phyloP scores from a whole-genome alignment of 35 echinoderm and acorn worm genomes.

The Apostichopus californicus region DNA sequence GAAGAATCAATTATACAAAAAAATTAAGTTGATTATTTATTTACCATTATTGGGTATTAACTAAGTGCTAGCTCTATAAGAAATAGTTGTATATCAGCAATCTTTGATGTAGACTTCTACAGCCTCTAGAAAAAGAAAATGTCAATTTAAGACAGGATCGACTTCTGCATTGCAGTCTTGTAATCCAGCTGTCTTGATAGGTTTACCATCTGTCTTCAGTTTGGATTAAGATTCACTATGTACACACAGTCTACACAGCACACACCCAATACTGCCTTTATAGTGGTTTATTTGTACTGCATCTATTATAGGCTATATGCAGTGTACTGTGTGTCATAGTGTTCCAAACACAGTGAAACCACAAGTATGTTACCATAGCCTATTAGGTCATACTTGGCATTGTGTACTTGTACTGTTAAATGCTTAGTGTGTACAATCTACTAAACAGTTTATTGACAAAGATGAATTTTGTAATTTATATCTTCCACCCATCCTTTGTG shows the following conservation, averaged over 20 bases:
- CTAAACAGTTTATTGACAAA: neutral
- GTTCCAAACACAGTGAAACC: neutral
- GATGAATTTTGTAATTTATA: neutral
- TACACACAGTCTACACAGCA: neutral
- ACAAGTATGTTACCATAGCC: neutral
- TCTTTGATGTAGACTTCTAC: too few relatives aligned
- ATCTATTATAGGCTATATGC: neutral
- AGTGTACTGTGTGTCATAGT: neutral
- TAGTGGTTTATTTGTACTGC: neutral
- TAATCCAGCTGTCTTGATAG: neutral
- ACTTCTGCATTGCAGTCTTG: too few relatives aligned
- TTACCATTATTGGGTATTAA: too few relatives aligned
- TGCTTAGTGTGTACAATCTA: neutral
- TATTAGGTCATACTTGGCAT: neutral
- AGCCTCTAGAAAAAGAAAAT: too few relatives aligned
- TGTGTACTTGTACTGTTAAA: neutral
- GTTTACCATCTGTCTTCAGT: neutral
- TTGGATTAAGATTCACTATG: neutral
- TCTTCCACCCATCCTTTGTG: neutral
- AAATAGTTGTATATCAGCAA: too few relatives aligned
- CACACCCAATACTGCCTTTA: neutral
- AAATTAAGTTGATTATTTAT: too few relatives aligned
- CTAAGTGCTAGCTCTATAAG: too few relatives aligned
- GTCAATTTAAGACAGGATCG: too few relatives aligned
- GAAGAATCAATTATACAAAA: too few relatives aligned